Conservation (phyloP, 2,113 vertebrate genomes). For the Mustela nigripes region DNA sequence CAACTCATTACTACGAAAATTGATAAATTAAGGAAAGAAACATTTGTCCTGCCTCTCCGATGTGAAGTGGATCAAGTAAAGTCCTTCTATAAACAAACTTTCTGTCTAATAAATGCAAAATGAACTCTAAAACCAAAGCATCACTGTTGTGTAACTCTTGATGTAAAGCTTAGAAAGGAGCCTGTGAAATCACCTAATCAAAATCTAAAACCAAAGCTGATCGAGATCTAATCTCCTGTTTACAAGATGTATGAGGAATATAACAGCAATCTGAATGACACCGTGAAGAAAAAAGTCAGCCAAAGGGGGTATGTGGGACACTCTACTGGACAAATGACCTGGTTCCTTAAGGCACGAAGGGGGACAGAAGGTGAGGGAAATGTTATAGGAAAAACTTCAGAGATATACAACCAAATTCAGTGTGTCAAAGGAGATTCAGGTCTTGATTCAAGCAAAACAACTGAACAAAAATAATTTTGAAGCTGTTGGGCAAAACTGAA, state of each 20-base stretch:
- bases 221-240: not conserved
- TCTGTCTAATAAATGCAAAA: slow-evolving; percentile 40
- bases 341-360: not conserved
- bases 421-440: not conserved
- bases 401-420: not conserved
- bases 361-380: not conserved
- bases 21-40: slow-evolving; percentile 18
- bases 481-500: not conserved
- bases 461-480: slow-evolving; percentile 11
- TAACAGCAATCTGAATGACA: slow-evolving; percentile 1
- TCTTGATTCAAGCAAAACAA: slow-evolving; percentile 12
- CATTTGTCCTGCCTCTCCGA: not conserved
- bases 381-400: not conserved
- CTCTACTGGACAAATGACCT: not conserved
- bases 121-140: slow-evolving; percentile 40
- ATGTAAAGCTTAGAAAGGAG: not conserved
- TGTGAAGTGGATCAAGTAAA: not conserved
- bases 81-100: not conserved
- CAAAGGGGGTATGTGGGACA: not conserved
- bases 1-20: slow-evolving; percentile 21
- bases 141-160: not conserved
- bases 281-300: not conserved
- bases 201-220: slow-evolving; percentile 33
- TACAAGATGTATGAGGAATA: not conserved
- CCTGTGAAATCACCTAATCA: not conserved